Evolutionary conservation across 2,888 invertebrate species (phyloP).

Genomic region (Loripinus fragilis): DNA sequence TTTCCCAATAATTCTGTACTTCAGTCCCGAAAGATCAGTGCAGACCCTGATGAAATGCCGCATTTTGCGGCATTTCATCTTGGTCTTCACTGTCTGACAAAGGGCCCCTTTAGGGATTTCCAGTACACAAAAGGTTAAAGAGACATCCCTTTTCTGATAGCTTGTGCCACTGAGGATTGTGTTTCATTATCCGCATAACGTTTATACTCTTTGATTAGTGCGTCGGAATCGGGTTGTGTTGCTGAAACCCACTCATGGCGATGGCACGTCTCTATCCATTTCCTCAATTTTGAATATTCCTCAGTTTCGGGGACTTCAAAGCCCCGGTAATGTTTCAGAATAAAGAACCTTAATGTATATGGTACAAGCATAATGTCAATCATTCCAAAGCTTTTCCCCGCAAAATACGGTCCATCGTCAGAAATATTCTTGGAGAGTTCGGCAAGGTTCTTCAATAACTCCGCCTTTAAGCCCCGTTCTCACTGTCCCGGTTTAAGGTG

Average conservation of each 20-base stretch:
- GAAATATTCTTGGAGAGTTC: conserved; percentile 54
- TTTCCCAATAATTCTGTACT: too few relatives aligned
- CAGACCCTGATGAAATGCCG: too few relatives aligned
- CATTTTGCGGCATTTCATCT: too few relatives aligned
- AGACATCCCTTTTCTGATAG: too few relatives aligned
- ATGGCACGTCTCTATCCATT: neutral
- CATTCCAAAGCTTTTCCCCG: conserved; percentile 64
- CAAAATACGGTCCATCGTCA: conserved; percentile 63
- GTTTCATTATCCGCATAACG: neutral
- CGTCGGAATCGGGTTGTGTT: neutral
- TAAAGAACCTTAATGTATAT: conserved; percentile 55
- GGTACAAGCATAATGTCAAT: conserved; percentile 72
- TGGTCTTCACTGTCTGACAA: too few relatives aligned
- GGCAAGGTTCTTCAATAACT: conserved; percentile 52
- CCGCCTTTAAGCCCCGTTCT: too few relatives aligned
- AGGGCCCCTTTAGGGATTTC: too few relatives aligned
- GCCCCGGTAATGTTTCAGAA: conserved; percentile 61
- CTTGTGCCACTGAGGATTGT: too few relatives aligned
- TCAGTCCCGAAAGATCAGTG: too few relatives aligned
- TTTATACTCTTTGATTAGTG: neutral
- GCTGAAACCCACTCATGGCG: neutral
- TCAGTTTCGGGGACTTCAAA: conserved; percentile 61
- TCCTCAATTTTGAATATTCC: conserved; percentile 2
- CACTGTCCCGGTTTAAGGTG: too few relatives aligned
- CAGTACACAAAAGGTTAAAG: too few relatives aligned